Evolutionary conservation across 2,888 invertebrate species (phyloP).

Genomic region (Zaprionus bogoriensis): DNA sequence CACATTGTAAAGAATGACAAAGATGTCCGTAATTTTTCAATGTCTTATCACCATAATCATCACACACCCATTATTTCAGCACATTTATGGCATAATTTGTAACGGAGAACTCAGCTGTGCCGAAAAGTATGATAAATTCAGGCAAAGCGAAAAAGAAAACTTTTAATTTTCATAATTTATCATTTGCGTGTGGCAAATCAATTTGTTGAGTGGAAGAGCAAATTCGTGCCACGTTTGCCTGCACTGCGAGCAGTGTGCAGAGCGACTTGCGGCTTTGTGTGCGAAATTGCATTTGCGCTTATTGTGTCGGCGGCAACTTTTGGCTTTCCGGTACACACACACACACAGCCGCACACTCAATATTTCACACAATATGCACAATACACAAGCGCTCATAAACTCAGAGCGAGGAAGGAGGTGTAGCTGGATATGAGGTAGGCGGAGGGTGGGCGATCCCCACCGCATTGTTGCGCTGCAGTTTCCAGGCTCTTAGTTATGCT

Average conservation of each 20-base stretch:
- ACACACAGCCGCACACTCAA: slow-evolving; percentile 13
- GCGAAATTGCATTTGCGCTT: slow-evolving; percentile 54
- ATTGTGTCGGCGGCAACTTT: slow-evolving; percentile 50
- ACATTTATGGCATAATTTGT: slow-evolving; percentile 34
- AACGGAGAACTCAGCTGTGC: slow-evolving; percentile 15
- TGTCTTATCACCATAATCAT: background rate
- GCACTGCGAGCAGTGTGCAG: slow-evolving; percentile 14
- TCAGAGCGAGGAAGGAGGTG: background rate
- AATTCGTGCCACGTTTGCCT: slow-evolving; percentile 22
- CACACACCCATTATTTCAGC: slow-evolving; percentile 5
- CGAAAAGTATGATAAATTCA: slow-evolving; percentile 21
- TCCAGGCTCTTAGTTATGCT: slow-evolving; percentile 48
- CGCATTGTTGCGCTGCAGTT: slow-evolving; percentile 64
- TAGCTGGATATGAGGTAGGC: background rate
- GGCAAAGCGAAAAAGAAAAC: background rate
- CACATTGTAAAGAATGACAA: too few species aligned
- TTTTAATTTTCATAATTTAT: slow-evolving; percentile 23
- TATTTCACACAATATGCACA: slow-evolving; percentile 51
- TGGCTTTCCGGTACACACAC: slow-evolving; percentile 37
- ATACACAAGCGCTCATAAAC: slow-evolving; percentile 18
- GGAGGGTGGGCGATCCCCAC: slow-evolving; percentile 13
- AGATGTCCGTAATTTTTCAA: too few species aligned
- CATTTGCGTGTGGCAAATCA: slow-evolving; percentile 5
- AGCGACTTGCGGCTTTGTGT: slow-evolving; percentile 22
- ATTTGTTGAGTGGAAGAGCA: background rate